Conservation (phyloP, 2,113 vertebrate species). For the Chitala chitala region DNA sequence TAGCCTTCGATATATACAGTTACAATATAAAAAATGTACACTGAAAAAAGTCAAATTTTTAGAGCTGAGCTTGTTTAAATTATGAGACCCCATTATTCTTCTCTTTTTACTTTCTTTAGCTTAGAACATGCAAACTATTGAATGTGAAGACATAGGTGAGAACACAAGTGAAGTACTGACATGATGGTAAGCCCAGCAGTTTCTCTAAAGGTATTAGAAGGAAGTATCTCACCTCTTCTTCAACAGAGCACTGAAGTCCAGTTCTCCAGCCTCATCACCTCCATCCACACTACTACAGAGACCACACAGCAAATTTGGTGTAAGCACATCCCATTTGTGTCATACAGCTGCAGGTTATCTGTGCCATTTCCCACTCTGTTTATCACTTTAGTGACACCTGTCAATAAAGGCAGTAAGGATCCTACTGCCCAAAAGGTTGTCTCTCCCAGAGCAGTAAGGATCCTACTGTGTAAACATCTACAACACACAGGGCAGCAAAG, state of each 20-base stretch:
- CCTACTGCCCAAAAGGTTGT: background rate
- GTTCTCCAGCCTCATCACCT: slow-evolving; percentile 75
- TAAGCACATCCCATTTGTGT: slow-evolving; percentile 23
- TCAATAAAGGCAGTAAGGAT: background rate
- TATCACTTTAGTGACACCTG: too few relatives aligned
- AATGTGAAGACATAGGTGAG: too few relatives aligned
- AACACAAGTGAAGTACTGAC: too few relatives aligned
- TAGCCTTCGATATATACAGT: too few relatives aligned
- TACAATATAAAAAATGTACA: too few relatives aligned
- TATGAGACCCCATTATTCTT: too few relatives aligned
- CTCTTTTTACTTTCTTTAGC: too few relatives aligned
- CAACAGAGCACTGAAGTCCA: slow-evolving; percentile 88
- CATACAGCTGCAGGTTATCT: background rate
- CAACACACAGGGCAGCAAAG: background rate
- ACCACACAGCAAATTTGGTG: slow-evolving; percentile 35
- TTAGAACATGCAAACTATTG: too few relatives aligned
- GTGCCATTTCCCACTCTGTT: background rate
- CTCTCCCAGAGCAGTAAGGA: background rate
- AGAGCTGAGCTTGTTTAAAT: too few relatives aligned
- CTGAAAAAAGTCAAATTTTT: too few relatives aligned
- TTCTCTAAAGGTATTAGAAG: background rate
- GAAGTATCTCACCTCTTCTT: slow-evolving; percentile 83
- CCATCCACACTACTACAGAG: slow-evolving; percentile 69
- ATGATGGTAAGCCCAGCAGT: too few relatives aligned
- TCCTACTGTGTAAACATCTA: background rate